phyloP scores from a whole-genome alignment of 2,888 invertebrate species.

The Tenthredo livida region DNA sequence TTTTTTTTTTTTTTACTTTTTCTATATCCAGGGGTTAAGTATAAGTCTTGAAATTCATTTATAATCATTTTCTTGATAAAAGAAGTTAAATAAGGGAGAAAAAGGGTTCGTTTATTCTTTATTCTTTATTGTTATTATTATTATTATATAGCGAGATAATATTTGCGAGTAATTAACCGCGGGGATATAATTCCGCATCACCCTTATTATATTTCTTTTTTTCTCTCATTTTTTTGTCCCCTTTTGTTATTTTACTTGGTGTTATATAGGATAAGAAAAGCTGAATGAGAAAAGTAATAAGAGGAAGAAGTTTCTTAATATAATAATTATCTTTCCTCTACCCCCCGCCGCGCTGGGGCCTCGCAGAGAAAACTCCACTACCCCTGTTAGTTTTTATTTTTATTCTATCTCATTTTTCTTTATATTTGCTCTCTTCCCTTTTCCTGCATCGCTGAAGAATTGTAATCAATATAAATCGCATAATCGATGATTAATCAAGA shows the following conservation, averaged over 20 bases:
- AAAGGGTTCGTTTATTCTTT: background rate
- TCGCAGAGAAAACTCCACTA: background rate
- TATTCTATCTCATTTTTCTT: too few relatives aligned
- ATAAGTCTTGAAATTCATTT: background rate
- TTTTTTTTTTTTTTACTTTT: background rate
- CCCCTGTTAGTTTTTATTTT: background rate
- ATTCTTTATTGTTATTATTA: background rate
- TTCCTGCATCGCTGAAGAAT: too few relatives aligned
- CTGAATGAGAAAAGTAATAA: background rate
- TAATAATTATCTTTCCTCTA: background rate
- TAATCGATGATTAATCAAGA: background rate
- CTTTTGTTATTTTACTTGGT: background rate
- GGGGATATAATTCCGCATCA: constrained; percentile 42
- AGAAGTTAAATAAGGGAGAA: background rate
- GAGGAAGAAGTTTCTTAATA: background rate
- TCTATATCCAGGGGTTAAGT: background rate
- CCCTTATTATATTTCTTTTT: background rate
- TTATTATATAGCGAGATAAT: constrained; percentile 60
- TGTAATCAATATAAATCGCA: too few relatives aligned
- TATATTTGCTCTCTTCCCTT: too few relatives aligned
- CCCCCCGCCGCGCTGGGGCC: too few relatives aligned
- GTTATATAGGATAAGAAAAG: too few relatives aligned
- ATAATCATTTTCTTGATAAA: background rate
- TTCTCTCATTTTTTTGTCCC: background rate
- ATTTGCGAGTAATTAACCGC: constrained; percentile 71